These are phyloP conservation scores for Erebia aethiops DNA, from an alignment of 2,888 invertebrate genomes.

Conservation along the genomic window DNA sequence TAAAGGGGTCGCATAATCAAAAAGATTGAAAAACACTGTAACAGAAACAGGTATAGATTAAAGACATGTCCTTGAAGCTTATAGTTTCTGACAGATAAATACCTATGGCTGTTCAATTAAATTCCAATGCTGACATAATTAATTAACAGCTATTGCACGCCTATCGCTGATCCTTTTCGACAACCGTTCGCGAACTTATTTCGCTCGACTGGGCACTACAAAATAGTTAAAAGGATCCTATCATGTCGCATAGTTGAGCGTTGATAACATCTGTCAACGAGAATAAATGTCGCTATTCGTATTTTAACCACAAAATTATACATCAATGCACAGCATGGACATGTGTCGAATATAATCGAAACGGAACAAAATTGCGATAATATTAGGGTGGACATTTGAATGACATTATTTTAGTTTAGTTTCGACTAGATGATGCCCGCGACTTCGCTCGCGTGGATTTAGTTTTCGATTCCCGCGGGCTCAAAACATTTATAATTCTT, in stretches of 20 bases:
- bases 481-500: too few relatives aligned
- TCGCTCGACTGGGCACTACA: not conserved
- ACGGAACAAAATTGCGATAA: not conserved
- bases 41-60: too few relatives aligned
- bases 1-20: too few relatives aligned
- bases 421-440: too few relatives aligned
- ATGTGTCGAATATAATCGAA: constrained; percentile 2
- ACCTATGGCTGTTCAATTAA: not conserved
- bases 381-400: not conserved
- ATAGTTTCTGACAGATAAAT: too few relatives aligned
- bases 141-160: not conserved
- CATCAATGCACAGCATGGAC: too few relatives aligned
- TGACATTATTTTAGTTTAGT: too few relatives aligned
- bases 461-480: too few relatives aligned
- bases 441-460: too few relatives aligned
- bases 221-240: not conserved
- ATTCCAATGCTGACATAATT: not conserved
- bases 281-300: not conserved
- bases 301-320: not conserved
- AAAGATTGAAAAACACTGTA: too few relatives aligned
- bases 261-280: not conserved
- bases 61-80: too few relatives aligned
- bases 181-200: not conserved
- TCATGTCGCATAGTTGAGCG: not conserved
- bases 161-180: not conserved